Base-by-base conservation (phyloP, 2,797 vertebrate genomes). In the Limnodromus scolopaceus region DNA sequence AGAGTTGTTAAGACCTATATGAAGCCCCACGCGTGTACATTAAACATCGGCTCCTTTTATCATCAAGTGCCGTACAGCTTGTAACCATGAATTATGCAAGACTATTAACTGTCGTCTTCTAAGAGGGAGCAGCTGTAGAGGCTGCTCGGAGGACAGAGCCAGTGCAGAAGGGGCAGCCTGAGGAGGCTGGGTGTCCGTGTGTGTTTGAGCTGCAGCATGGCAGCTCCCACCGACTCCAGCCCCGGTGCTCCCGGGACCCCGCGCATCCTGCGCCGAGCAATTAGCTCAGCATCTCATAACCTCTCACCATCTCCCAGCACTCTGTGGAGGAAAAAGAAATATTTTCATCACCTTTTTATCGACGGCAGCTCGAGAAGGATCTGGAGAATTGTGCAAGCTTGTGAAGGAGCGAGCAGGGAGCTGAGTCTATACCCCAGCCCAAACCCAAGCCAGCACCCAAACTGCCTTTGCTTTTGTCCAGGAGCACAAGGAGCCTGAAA, bases 61-160 rank as follows among this genome's bases (percentile, higher is more conserved):
- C 96, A 97, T 97, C 95, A 95, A 80, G 77, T 65, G 90, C 51
- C 51, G 38, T 97, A 98, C 95, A 98, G 96, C 94, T 97, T 97
- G 96, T 98, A 97, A 95, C 96, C 96, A 98, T 98, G 97, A 99
- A 98, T 98, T 98, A 98, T 98, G 97, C 98, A 99, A 93, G 93
- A 48, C 48, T 85, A 96, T 97, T 96, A 97, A 94, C 94, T 87
- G 87, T 91, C 85, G 83, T 95, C 93, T 95, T 90, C 70, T 86
- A 93, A 95, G 86, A 87, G 87, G 48, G 27, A 96, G 89, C 93
- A 97, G 97, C 90, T 97, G 89, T 11, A 57, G 60, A 64, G 57
- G 83, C 81, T 82, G 91, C 70, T 74, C 32, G 30, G 76, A 94
- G 82, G 70, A 90, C 60, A 83, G 24, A 16, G 36, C 15, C 58